A percentile compares a stretch with the other conserved stretches of the same genome.
Conservation (phyloP, 2,113 vertebrate genomes). For the Oxygymnocypris stewartii region DNA sequence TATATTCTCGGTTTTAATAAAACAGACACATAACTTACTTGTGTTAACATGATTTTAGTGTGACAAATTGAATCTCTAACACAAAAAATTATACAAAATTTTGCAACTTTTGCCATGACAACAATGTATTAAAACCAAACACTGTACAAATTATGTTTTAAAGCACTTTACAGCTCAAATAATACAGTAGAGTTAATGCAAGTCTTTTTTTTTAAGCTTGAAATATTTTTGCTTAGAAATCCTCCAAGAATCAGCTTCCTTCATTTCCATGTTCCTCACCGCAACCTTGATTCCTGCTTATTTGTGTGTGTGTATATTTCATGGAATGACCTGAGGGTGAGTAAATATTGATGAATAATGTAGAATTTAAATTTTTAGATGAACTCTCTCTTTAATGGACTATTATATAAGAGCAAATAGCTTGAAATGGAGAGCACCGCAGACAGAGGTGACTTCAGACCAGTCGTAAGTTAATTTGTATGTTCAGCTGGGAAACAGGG, state of each 20-base stretch:
- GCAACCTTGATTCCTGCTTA: no score
- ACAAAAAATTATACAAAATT: no score
- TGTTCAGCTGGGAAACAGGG: background rate
- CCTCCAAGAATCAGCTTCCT: background rate
- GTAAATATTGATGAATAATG: background rate
- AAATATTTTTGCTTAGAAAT: background rate
- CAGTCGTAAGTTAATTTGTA: conserved; percentile 12
- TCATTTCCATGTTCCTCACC: background rate
- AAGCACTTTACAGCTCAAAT: no score
- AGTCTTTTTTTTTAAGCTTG: background rate
- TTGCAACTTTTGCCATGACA: no score
- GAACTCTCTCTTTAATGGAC: background rate
- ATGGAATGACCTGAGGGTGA: background rate
- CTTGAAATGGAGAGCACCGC: background rate
- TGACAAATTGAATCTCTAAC: no score
- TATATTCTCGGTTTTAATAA: no score
- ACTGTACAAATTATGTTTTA: no score
- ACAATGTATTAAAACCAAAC: no score
- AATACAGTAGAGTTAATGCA: background rate
- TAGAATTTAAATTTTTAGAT: background rate
- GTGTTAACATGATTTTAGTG: no score
- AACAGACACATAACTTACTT: no score
- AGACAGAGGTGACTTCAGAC: conserved; percentile 25
- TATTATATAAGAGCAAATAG: conserved; percentile 18
- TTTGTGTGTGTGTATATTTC: no score